Evolutionary conservation across 2,113 vertebrate species (phyloP).

Genomic region (Stomatorhinus ivindoensis): DNA sequence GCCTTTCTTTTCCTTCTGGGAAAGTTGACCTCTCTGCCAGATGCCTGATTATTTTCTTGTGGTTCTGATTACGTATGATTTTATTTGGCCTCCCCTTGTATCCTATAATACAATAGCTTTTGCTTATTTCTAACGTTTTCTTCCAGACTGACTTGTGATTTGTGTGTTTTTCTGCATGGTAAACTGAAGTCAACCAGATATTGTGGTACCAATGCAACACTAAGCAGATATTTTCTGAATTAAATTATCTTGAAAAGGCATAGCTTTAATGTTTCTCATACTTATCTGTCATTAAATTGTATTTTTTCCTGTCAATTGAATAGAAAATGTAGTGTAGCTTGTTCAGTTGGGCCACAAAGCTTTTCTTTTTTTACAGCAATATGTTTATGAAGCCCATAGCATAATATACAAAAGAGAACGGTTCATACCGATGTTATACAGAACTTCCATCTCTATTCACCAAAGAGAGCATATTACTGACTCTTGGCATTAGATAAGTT

Average conservation of each 20-base stretch:
- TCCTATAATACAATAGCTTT: constrained; percentile 49
- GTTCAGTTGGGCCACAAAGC: neutral
- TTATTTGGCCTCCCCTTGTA: constrained; percentile 49
- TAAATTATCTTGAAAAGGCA: neutral
- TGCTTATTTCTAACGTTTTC: constrained; percentile 49
- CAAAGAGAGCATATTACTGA: neutral
- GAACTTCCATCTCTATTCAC: neutral
- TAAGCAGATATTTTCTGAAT: neutral
- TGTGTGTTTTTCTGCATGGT: neutral
- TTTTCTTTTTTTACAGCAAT: neutral
- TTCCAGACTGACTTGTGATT: constrained; percentile 15
- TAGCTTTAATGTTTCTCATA: neutral
- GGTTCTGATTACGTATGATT: constrained; percentile 58
- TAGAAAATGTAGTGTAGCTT: neutral
- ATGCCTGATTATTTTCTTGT: constrained; percentile 61
- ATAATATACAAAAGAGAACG: neutral
- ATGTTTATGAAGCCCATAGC: neutral
- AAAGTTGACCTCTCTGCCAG: constrained; percentile 46
- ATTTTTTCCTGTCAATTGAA: neutral
- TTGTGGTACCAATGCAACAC: neutral
- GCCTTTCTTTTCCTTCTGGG: constrained; percentile 46
- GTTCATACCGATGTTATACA: neutral
- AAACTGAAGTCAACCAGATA: neutral
- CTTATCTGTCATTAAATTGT: neutral
- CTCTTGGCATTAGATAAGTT: neutral